Evolutionary conservation across 2,113 vertebrate species (phyloP).

Genomic region (Hipposideros armiger): DNA sequence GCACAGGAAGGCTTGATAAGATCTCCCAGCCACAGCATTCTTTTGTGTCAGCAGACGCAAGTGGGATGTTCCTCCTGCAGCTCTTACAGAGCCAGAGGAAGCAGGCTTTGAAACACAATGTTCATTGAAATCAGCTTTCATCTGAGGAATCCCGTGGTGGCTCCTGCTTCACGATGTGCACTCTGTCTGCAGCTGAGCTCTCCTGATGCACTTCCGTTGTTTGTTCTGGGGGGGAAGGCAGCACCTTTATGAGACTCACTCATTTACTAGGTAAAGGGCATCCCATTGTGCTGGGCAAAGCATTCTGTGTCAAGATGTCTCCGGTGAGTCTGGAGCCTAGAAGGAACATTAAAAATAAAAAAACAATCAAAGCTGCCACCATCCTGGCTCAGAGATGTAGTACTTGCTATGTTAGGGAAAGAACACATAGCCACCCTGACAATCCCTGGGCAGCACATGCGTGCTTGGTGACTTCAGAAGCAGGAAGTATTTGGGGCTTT

Average conservation of each 20-base stretch:
- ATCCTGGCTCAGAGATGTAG: constrained; percentile 7
- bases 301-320: constrained; percentile 78
- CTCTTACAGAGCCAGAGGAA: constrained; percentile 88
- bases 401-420: neutral
- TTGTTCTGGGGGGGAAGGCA: constrained; percentile 88
- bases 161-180: constrained; percentile 78
- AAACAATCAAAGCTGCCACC: neutral
- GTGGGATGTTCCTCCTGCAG: constrained; percentile 90
- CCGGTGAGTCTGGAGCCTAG: constrained; percentile 80
- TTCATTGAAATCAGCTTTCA: constrained; percentile 89
- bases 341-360: constrained; percentile 74
- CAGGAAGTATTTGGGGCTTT: constrained; percentile 42
- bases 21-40: constrained; percentile 88
- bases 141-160: constrained; percentile 84
- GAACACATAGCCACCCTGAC: neutral
- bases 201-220: constrained; percentile 90
- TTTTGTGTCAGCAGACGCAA: constrained; percentile 90
- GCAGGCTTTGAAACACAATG: constrained; percentile 90
- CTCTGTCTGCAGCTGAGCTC: constrained; percentile 84
- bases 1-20: constrained; percentile 90
- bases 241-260: constrained; percentile 83
- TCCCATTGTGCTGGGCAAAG: constrained; percentile 79
- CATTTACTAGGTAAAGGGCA: constrained; percentile 84
- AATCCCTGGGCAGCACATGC: neutral
- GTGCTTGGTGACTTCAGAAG: neutral